phyloP scores from a whole-genome alignment of 2,797 vertebrate genomes.

The Anolis apletophallus region DNA sequence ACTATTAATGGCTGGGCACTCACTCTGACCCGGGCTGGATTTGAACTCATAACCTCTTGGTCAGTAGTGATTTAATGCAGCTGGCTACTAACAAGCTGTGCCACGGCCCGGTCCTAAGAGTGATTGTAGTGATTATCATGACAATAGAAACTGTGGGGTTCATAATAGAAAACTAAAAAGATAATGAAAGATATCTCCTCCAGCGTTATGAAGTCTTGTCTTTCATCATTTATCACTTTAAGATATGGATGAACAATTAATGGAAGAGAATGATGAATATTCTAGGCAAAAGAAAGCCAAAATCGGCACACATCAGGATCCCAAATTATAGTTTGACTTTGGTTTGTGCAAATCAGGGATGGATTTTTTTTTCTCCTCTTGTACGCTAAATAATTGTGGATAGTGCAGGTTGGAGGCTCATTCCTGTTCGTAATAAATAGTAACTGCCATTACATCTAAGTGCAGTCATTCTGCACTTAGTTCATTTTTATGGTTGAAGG shows the following conservation, averaged over 20 bases:
- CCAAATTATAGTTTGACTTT: background rate
- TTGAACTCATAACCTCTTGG: too few species aligned
- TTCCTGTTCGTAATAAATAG: background rate
- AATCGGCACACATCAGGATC: background rate
- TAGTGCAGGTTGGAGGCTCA: background rate
- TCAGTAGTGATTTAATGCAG: too few species aligned
- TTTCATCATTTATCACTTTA: background rate
- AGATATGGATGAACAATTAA: background rate
- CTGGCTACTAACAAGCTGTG: too few species aligned
- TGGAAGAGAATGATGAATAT: background rate
- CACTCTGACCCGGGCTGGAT: too few species aligned
- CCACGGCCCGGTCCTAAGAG: too few species aligned
- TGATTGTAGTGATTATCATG: too few species aligned
- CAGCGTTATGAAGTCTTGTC: background rate
- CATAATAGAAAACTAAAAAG: too few species aligned
- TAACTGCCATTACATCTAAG: background rate
- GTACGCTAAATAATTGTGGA: background rate
- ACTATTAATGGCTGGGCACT: too few species aligned
- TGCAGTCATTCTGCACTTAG: background rate
- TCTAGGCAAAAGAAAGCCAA: background rate
- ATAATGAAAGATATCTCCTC: background rate
- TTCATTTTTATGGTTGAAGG: background rate
- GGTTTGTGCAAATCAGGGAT: background rate
- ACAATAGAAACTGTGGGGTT: too few species aligned
- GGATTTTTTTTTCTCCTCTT: background rate